phyloP scores from a whole-genome alignment of 1,140 invertebrate species.

The Eupristina koningsbergeri region DNA sequence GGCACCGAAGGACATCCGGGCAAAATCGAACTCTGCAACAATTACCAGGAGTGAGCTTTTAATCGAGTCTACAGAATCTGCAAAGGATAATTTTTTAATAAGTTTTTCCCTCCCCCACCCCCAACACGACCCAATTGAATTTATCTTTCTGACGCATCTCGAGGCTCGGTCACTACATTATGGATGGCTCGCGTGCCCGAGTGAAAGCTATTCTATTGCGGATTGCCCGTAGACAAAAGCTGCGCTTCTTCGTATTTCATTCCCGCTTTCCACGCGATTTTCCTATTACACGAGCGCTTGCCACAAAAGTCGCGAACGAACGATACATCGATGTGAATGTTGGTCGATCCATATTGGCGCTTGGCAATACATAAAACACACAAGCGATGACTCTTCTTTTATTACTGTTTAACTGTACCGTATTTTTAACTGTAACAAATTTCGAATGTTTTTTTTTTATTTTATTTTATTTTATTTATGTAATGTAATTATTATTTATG shows the following conservation, averaged over 20 bases:
- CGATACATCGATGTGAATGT: neutral
- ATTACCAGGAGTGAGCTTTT: neutral
- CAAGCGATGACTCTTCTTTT: neutral
- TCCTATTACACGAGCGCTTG: neutral
- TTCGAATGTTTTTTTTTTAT: neutral
- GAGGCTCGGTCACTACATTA: constrained; percentile 64
- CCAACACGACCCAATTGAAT: constrained; percentile 49
- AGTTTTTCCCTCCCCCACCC: neutral
- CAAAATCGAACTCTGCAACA: neutral
- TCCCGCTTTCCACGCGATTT: constrained; percentile 24
- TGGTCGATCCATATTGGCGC: neutral
- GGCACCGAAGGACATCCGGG: neutral
- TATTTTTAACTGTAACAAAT: too few relatives aligned
- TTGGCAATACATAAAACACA: neutral
- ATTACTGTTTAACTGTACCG: neutral
- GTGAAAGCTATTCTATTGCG: constrained; percentile 31
- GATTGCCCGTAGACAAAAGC: neutral
- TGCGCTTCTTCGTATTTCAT: constrained; percentile 22
- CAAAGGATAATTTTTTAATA: neutral
- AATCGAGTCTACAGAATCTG: neutral
- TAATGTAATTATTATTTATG: too few relatives aligned
- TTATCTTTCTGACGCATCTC: constrained; percentile 69
- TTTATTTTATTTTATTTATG: neutral
- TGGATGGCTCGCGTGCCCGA: constrained; percentile 69
- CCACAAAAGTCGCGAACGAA: neutral